Base-by-base conservation (phyloP, 1,140 invertebrate genomes). In the Parasteatoda tepidariorum region DNA sequence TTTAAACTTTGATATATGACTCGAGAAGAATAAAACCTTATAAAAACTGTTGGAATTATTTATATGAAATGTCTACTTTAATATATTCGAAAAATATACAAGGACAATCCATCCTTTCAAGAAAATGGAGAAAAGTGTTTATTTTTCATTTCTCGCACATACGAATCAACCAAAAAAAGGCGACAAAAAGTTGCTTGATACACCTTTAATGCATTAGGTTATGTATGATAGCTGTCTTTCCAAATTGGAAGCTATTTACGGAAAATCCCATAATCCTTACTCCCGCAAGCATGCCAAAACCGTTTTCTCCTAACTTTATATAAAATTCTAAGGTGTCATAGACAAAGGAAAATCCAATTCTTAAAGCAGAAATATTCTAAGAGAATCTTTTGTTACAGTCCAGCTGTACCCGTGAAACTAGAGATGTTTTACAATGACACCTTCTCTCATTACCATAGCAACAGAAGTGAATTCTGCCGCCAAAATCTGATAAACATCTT, bases 401-500 rank as follows among this genome's bases (percentile, higher is more conserved):
- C 15, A 24, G 64, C 34, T 34, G 30, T 24, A 48, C 64, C 34
- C 59, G 2, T 11, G 15, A 64, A 76, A 76, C 73, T 54, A 54
- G 38, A 48, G 73, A 26, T 64, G 28, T 76, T 48, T 76, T 48
- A 76, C 73, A 76, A 75, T 62, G 57, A 33, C 73, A 76, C 34
- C 34, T 76, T 31, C 73, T 11, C 73, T 76, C 73, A 76, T 76
- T 76, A 76, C 73, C 73, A 76, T 76, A 76, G 73, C 59, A 76
- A 76, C 73, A 76, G 73, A 33, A 76, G 73, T 76, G 73, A 76
- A 64, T 76, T 59, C 34, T 64, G 15, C 73, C 24, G 61, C 41
- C 73, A 64, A 64, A 76, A 76, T 76, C 73, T 76, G 73, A 76
- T 76, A 48, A 76, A 76, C 57, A 76, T 76, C 59, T 30, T 76